A percentile compares a stretch with the other conserved stretches of the same genome.
phyloP scores from a whole-genome alignment of 2,113 vertebrate genomes.

The Platycercus adscitus region DNA sequence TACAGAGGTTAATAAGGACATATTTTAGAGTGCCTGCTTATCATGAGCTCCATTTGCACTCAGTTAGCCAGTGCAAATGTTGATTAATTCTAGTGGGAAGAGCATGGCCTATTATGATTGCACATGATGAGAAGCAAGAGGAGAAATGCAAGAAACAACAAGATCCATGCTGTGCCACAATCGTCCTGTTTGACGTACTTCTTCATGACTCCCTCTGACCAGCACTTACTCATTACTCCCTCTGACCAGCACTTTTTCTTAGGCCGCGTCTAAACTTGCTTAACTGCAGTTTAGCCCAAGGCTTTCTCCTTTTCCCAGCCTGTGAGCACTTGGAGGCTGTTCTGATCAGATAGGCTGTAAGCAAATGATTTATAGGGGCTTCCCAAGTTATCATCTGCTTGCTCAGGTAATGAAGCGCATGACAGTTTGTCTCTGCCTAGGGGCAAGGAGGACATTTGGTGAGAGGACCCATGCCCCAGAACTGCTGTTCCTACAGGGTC shows the following conservation, averaged over 20 bases:
- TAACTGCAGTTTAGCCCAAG: background rate
- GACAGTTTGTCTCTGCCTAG: background rate
- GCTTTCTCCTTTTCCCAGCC: background rate
- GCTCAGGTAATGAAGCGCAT: background rate
- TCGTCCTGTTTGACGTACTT: background rate
- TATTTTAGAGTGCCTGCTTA: background rate
- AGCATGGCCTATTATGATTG: background rate
- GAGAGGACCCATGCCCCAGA: background rate
- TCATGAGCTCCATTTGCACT: background rate
- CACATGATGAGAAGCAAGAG: background rate
- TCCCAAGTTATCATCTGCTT: background rate
- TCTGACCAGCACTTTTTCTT: background rate
- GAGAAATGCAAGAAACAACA: background rate
- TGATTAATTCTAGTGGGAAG: background rate
- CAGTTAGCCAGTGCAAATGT: background rate
- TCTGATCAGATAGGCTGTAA: background rate
- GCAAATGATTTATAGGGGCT: background rate
- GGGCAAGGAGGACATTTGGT: background rate
- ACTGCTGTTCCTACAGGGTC: background rate
- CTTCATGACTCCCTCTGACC: background rate
- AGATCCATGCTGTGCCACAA: background rate
- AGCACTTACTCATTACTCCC: background rate
- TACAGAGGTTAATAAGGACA: slow-evolving; percentile 10
- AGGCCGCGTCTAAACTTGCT: background rate
- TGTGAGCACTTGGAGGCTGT: background rate